Evolutionary conservation across 1,140 invertebrate species (phyloP), one percentile per base, ranked within the genome.

Genomic region (Ooceraea biroi): DNA sequence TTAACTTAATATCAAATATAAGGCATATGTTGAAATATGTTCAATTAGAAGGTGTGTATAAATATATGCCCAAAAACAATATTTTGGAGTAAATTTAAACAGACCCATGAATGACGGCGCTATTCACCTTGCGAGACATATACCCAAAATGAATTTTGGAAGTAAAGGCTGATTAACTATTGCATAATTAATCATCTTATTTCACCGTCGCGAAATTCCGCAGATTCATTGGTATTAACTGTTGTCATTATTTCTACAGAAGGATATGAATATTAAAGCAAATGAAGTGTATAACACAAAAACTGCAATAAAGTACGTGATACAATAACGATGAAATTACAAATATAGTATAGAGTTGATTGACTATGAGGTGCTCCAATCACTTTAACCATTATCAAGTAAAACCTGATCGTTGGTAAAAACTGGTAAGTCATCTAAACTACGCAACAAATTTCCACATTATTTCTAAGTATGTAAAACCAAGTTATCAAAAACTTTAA

Each of bases 161-260:
- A 55, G 60, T 14, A 19, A 19, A 78, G 14, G 25, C 50, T 78
- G 63, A 78, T 78, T 78, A 69, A 78, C 50, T 30, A 7, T 57
- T 41, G 57, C 68, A 78, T 78, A 78, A 78, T 83, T 83, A 83
- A 83, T 83, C 72, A 83, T 50, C 77, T 71, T 63, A 83, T 76
- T 55, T 61, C 30, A 63, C 60, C 27, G 57, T 61, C 57, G 27
- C 30, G 19, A 55, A 76, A 60, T 76, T 83, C 50, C 57, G 52
- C 46, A 19, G 61, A 83, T 83, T 63, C 17, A 63, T 76, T 48
- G 71, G 57, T 61, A 41, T 83, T 30, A 30, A 14, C 55, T 19
- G n/a, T 60, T 55, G 63, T 66, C 48, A 68, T 41, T 57, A 69
- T 19, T 69, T 17, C 7, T 14, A 14, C 11, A 68, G 17, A 55